Conservation (phyloP, 2,113 vertebrate genomes). For the Hyla sarda region DNA sequence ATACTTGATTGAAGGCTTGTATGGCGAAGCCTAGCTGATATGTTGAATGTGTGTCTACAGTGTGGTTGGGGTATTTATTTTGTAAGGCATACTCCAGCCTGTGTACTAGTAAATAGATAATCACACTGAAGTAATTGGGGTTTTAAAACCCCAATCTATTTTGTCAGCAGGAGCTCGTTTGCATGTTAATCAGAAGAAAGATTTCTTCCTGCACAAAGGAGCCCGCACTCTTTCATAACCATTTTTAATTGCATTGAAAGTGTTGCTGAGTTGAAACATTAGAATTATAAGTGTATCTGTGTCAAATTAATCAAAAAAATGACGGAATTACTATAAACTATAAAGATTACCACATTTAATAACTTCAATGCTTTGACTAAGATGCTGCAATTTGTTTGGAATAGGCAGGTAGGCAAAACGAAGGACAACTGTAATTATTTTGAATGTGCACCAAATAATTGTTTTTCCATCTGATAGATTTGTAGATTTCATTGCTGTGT, state of each 20-base stretch:
- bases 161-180: slow-evolving; percentile 99
- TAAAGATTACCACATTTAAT: slow-evolving; percentile 75
- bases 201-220: slow-evolving; percentile 96
- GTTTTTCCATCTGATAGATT: slow-evolving; percentile 53
- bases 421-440: slow-evolving; percentile 56
- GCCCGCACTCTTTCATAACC: slow-evolving; percentile 96
- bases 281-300: slow-evolving; percentile 98
- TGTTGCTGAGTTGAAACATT: slow-evolving; percentile 98
- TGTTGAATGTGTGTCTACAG: slow-evolving; percentile 72
- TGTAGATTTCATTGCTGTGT: slow-evolving; percentile 18
- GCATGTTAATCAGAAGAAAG: slow-evolving; percentile 99
- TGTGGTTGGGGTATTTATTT: slow-evolving; percentile 80
- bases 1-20: neutral
- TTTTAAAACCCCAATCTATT: slow-evolving; percentile 99
- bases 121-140: slow-evolving; percentile 99
- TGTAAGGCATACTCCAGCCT: slow-evolving; percentile 97
- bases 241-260: slow-evolving; percentile 99
- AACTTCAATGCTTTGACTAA: slow-evolving; percentile 72
- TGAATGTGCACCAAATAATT: slow-evolving; percentile 59
- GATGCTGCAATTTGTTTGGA: slow-evolving; percentile 64
- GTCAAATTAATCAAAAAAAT: slow-evolving; percentile 91
- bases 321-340: slow-evolving; percentile 76
- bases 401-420: slow-evolving; percentile 58
- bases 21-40: neutral
- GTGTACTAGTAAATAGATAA: slow-evolving; percentile 99